Base-by-base conservation (phyloP, 64 coral and sea anemone species). In the Catalaphyllia jardinei region DNA sequence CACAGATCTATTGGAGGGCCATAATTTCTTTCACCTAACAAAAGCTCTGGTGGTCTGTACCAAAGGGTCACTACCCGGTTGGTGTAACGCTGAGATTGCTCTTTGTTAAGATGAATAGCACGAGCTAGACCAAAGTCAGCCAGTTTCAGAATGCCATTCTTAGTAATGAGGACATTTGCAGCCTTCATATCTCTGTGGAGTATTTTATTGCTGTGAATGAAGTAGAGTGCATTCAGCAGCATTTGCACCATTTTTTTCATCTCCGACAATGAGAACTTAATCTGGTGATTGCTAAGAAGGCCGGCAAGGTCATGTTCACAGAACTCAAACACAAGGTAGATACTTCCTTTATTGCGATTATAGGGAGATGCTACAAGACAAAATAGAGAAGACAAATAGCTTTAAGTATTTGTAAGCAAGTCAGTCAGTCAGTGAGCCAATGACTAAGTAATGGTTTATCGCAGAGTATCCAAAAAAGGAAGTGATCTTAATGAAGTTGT, bases 251-350 rank as follows among this genome's bases (percentile, higher is more conserved):
- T 61, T 74, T 99, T 99, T 73, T 99, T 99, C 86, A 99, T 95
- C 94, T 99, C 97, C 8, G 90, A 88, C 42, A 78, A 61, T 3
- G 88, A 90, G 79, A 99, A 99, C 79, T 99, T 99, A 42, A 99
- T 94, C 4, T 83, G 81, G 64, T 83, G 97, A 76, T 99, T 99
- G 88, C 90, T 99, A 29, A 99, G 93, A 59, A 99, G 78, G 29
- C 97, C 97, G 93, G 97, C 97, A 39, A 99, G 83, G 82, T 99
- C 97, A 89, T 99, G 97, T 86, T 99, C 97, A 75, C 97, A 99
- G 72, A 99, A 99, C 85, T 99, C 97, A 90, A 99, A 93, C 71
- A 99, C 97, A 65, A 99, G 76, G 73, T 99, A 99, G 86, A 99
- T 99, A 79, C 97, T 99, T 38, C 91, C 97, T 91, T 99, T 99